Base-by-base conservation (phyloP, 2,888 invertebrate genomes). In the Clepsis dumicolana region DNA sequence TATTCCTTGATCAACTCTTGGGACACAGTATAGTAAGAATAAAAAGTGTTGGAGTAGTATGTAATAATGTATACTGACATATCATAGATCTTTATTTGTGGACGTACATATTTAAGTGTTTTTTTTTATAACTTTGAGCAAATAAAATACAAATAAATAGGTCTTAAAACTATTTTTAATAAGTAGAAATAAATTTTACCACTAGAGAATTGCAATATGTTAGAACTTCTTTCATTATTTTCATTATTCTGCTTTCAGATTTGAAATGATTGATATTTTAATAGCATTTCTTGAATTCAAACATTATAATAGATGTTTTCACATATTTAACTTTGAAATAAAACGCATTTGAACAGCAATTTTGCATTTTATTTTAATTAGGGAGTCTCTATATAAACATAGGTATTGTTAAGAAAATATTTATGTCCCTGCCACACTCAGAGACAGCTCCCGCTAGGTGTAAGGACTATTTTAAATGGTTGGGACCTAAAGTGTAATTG, bases 1-100 rank as follows among this genome's bases (percentile, higher is more conserved):
- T n/a, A n/a, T 38, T 38, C n/a, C 8, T 44, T 8, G 1, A 44
- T 18, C 18, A n/a, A n/a, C n/a, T 44, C 44, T 18, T 18, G 44
- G 18, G 18, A 44, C 18, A 8, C 0, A 44, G 8, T 44, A 44
- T 18, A 18, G 18, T 7, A 44, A n/a, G 16, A 41, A 1, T 41
- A 41, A 16, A n/a, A 14, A n/a, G n/a, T 38, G 14, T 14, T n/a
- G 41, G 2, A 41, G 41, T 16, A n/a, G 16, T n/a, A 5, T 8
- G 8, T 44, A 44, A 44, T 44, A 44, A 44, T 44, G 44, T 44
- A 18, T 44, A 18, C 18, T 44, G 16, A 44, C 44, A 44, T 44
- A 44, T 44, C 44, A 44, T 18, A 44, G 16, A 44, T 44, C 18
- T 8, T 38, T 44, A 44, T 8, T 16, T 8, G 18, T 44, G 16